Conservation (phyloP, 2,888 invertebrate species). For the Drosophila histrio region DNA sequence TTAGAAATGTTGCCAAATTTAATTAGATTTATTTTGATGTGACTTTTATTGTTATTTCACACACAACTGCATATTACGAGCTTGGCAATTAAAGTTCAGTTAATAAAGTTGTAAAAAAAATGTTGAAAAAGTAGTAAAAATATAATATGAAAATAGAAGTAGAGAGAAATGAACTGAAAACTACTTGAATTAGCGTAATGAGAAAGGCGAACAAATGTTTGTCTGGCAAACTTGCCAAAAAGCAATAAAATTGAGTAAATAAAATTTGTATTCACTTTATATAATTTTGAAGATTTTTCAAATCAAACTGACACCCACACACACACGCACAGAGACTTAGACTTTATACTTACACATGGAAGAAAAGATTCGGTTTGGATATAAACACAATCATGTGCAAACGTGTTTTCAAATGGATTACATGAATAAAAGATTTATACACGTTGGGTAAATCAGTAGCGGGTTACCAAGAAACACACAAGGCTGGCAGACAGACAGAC, state of each 20-base stretch:
- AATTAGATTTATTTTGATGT: not conserved
- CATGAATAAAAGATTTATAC: conserved; percentile 80
- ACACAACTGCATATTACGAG: not conserved
- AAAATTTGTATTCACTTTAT: conserved; percentile 79
- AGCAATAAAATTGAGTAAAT: conserved; percentile 72
- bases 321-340: not conserved
- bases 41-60: conserved; percentile 7
- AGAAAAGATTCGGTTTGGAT: conserved; percentile 67
- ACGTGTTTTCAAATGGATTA: conserved; percentile 80
- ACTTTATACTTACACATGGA: conserved; percentile 9
- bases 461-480: conserved; percentile 64
- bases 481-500: conserved; percentile 23
- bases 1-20: not conserved
- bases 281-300: conserved; percentile 80
- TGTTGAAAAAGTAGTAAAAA: not conserved
- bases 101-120: not conserved
- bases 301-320: conserved; percentile 52
- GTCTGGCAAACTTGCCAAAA: conserved; percentile 29
- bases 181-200: conserved; percentile 24
- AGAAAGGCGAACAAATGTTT: conserved; percentile 49
- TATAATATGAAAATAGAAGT: conserved; percentile 5
- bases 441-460: conserved; percentile 79
- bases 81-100: conserved; percentile 7
- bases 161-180: conserved; percentile 3
- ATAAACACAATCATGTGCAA: conserved; percentile 80